Base-by-base conservation (phyloP, 2,888 invertebrate genomes). In the Parascotia fuliginaria region DNA sequence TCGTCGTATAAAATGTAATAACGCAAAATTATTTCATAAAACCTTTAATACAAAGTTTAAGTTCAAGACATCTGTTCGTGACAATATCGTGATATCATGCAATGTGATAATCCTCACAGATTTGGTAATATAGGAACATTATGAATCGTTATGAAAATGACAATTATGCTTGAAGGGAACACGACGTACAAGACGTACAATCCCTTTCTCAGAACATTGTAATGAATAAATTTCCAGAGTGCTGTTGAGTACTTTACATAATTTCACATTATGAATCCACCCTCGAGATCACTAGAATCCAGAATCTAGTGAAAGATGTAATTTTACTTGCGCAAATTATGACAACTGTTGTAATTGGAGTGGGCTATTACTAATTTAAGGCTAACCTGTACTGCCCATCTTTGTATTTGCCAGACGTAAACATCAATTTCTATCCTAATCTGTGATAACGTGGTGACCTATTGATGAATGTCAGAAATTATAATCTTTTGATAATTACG, bases 241-340 rank as follows among this genome's bases (percentile, higher is more conserved):
- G 59, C 64, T 66, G 66, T 65, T 58, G 55, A 53, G 54, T 48
- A 66, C 67, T 66, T 66, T 66, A 66, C 70, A 66, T 70, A 66
- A 66, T 66, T 66, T 66, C 54, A 62, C 42, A 62, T 66, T 66
- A 66, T 66, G 63, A 53, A 59, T 59, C 53, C 42, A 48, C 59
- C 52, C 52, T 51, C 31, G 67, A 59, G 67, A 66, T 51, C 47
- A 62, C 63, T 59, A 42, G 31, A 58, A 70, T 66, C 59, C 54
- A 46, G 50, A 55, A 47, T 65, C 29, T 28, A 52, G 33, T 48
- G 42, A 33, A 56, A 58, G 49, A 42, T 55, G 48, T 62, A 42
- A 55, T 49, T 70, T 46, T 56, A 70, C 51, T 55, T 63, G 40
- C 15, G 54, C 49, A 45, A 50, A 56, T 49, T 54, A n/a, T 29